A percentile compares a stretch with the other conserved stretches of the same genome.
Evolutionary conservation across 2,113 vertebrate genomes (phyloP).

Genomic region (Chaenogobius annularis): DNA sequence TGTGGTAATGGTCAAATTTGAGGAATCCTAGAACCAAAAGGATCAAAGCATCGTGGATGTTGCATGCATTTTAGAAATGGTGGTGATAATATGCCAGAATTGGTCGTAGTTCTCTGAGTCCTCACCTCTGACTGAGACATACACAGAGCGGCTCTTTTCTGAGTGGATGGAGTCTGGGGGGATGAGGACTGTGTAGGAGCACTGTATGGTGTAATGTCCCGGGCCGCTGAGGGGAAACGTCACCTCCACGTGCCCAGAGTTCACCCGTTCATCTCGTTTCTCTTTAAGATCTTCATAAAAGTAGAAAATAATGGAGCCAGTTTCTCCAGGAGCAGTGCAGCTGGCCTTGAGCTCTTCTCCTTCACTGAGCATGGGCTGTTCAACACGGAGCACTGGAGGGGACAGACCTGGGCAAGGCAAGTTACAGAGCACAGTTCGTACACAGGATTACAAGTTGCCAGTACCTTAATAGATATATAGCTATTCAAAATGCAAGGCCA

Average conservation of each 20-base stretch:
- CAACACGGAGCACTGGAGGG: conserved; percentile 54
- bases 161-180: conserved; percentile 4
- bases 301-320: conserved; percentile 47
- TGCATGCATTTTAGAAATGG: no score
- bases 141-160: conserved; percentile 34
- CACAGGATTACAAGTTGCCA: no score
- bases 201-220: conserved; percentile 48
- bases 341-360: conserved; percentile 47
- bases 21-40: no score
- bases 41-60: no score
- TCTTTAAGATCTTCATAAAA: conserved; percentile 42
- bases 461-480: no score
- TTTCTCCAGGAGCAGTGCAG: conserved; percentile 62
- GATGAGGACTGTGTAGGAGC: conserved; percentile 52
- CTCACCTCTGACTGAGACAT: conserved; percentile 58
- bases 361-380: conserved; percentile 32
- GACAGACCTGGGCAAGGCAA: conserved; percentile 55
- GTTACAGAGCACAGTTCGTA: no score
- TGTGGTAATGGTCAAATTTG: no score
- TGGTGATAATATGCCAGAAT: not conserved
- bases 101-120: not conserved
- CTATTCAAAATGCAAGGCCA: no score
- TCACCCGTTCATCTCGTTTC: fast-evolving
- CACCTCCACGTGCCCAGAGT: not conserved
- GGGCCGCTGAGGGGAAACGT: not conserved